Conservation (phyloP, 92 coral and sea anemone genomes). For the Epizoanthus scotinus region DNA sequence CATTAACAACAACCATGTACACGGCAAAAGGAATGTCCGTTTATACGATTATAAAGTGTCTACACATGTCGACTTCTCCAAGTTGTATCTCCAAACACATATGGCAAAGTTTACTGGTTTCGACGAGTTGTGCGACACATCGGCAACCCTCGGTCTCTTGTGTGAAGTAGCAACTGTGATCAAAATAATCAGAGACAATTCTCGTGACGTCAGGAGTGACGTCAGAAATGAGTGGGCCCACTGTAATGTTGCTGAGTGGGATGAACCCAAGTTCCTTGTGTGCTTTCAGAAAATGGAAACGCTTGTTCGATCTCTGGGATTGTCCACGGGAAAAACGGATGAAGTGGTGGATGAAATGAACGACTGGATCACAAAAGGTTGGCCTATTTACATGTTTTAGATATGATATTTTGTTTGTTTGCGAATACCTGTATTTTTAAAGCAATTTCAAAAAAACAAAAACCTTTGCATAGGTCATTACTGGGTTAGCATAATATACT, state of each 20-base stretch:
- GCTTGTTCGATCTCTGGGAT: conserved; percentile 50
- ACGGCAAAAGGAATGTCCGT: conserved; percentile 34
- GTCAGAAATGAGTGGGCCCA: conserved; percentile 82
- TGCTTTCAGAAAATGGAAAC: conserved; percentile 70
- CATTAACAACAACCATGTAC: conserved; percentile 59
- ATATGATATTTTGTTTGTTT: not conserved
- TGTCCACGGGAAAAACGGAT: conserved; percentile 53
- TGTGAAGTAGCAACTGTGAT: conserved; percentile 49
- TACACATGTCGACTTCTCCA: conserved; percentile 62
- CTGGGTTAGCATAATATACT: no score
- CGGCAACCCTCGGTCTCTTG: conserved; percentile 71
- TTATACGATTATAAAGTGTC: conserved; percentile 65
- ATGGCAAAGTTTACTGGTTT: conserved; percentile 83
- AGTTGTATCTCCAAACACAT: conserved; percentile 64
- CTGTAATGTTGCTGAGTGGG: conserved; percentile 72
- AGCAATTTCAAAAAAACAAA: not conserved
- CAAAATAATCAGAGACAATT: conserved; percentile 29
- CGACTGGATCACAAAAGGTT: conserved; percentile 77
- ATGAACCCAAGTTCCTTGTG: conserved; percentile 28
- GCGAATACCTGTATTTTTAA: not conserved
- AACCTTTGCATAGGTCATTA: not conserved
- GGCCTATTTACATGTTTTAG: not conserved
- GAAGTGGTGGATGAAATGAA: conserved; percentile 43
- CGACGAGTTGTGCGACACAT: conserved; percentile 72
- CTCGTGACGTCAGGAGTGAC: conserved; percentile 55